phyloP scores from a whole-genome alignment of 2,888 invertebrate genomes.

The Chymomyza caudatula region DNA sequence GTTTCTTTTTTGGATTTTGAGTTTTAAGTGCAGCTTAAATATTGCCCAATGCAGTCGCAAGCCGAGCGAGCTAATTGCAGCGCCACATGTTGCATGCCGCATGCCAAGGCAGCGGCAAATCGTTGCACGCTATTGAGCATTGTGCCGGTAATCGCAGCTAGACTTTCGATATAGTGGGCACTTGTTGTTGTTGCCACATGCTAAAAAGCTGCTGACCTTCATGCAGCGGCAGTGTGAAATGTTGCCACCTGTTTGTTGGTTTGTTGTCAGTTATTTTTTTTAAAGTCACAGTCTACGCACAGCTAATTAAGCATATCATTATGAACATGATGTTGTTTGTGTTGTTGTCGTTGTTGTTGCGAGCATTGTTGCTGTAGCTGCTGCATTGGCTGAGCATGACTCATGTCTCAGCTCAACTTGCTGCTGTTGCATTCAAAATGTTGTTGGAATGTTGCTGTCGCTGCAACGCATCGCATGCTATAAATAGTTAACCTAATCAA shows the following conservation, averaged over 20 bases:
- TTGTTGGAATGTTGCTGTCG: conserved; percentile 16
- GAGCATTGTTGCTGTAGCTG: conserved; percentile 36
- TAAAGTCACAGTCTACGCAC: conserved; percentile 24
- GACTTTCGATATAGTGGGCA: background rate
- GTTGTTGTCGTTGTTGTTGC: conserved; percentile 15
- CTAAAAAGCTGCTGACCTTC: conserved; percentile 65
- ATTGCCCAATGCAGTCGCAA: background rate
- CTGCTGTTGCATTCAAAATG: conserved; percentile 19
- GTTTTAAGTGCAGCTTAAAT: background rate
- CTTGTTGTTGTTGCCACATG: background rate
- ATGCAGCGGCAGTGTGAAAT: conserved; percentile 26
- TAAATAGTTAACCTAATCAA: conserved; percentile 70
- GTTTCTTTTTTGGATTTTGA: conserved; percentile 5
- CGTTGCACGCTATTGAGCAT: background rate
- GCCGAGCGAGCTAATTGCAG: background rate
- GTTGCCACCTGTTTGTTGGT: conserved; percentile 58
- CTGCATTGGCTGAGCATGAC: conserved; percentile 14
- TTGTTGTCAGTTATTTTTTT: conserved; percentile 20
- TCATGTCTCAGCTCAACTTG: conserved; percentile 9
- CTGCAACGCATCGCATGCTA: conserved; percentile 43
- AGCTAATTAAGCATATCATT: conserved; percentile 63
- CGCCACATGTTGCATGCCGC: background rate
- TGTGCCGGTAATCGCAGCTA: background rate
- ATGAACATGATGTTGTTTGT: conserved; percentile 42
- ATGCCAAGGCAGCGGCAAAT: background rate